A percentile compares a stretch with the other conserved stretches of the same genome.
These are phyloP conservation scores for Oxyura jamaicensis DNA, from an alignment of 2,113 vertebrate species.

Conservation along the genomic window DNA sequence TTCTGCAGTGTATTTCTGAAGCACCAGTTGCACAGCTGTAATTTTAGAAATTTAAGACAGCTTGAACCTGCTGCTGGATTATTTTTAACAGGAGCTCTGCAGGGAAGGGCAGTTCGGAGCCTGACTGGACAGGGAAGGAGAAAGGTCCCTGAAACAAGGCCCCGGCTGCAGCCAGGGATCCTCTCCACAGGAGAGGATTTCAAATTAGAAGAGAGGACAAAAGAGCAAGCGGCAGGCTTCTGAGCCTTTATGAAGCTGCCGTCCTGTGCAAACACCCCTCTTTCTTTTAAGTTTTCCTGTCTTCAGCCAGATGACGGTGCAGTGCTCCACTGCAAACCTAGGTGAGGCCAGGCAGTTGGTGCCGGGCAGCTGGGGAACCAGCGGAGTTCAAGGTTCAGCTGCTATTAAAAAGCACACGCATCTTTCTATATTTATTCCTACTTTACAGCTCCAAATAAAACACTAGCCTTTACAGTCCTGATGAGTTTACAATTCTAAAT, in stretches of 20 bases:
- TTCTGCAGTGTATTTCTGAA: not conserved
- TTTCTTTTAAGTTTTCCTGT: not conserved
- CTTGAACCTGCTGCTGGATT: conserved; percentile 1
- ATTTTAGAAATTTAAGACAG: conserved; percentile 40
- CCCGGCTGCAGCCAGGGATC: not conserved
- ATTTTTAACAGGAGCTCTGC: conserved; percentile 44
- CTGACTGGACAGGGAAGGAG: rapidly evolving
- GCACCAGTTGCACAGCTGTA: not conserved
- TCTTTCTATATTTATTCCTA: conserved; percentile 41
- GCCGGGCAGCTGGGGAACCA: not conserved
- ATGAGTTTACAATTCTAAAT: conserved; percentile 34
- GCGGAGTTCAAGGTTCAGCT: conserved; percentile 26
- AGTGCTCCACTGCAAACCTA: not conserved
- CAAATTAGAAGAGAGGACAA: not conserved
- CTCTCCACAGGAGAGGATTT: not conserved
- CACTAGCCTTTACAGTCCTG: not conserved
- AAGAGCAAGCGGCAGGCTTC: not conserved
- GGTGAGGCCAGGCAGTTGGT: conserved; percentile 28
- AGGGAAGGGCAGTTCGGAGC: not conserved
- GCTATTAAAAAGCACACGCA: conserved; percentile 34
- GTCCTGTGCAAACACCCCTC: not conserved
- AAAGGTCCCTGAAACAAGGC: not conserved
- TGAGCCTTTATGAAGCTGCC: not conserved
- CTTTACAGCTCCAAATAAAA: conserved; percentile 42
- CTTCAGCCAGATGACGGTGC: not conserved